phyloP scores from a whole-genome alignment of 2,888 invertebrate genomes.

The Arenicola marina region DNA sequence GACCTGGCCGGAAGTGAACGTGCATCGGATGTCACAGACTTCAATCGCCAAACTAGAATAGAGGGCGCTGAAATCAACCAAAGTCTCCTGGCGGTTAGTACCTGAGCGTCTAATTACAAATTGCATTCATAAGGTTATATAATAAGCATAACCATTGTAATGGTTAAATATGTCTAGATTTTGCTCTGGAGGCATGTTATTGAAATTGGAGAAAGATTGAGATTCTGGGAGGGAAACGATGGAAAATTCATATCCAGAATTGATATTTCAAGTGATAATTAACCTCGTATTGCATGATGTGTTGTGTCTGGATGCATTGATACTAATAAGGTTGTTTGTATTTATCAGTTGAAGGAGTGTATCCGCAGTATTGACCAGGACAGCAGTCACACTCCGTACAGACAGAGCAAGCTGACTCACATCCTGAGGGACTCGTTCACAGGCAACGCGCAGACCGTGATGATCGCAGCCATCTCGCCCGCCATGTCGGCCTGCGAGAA shows the following conservation, averaged over 20 bases:
- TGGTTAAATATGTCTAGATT: no score
- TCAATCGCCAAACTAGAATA: constrained; percentile 54
- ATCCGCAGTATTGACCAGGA: constrained; percentile 59
- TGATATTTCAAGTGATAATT: no score
- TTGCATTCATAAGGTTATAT: no score
- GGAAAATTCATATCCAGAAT: no score
- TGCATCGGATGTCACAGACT: constrained; percentile 55
- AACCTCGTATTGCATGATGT: no score
- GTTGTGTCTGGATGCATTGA: no score
- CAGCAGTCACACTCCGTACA: constrained; percentile 56
- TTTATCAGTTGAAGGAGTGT: constrained; percentile 59
- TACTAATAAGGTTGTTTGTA: no score
- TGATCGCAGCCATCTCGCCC: constrained; percentile 60
- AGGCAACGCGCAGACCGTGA: constrained; percentile 56
- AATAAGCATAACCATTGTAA: no score
- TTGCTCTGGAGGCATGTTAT: no score
- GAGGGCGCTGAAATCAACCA: constrained; percentile 62
- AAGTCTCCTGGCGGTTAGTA: constrained; percentile 57
- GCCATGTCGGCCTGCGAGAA: constrained; percentile 53
- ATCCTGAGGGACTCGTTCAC: constrained; percentile 59
- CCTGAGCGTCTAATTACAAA: no score
- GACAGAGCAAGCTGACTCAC: constrained; percentile 61
- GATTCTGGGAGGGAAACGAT: no score
- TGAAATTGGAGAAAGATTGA: no score
- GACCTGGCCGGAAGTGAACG: constrained; percentile 61